A percentile compares a stretch with the other conserved stretches of the same genome.
These are phyloP conservation scores for Listronotus oregonensis DNA, from an alignment of 1,140 invertebrate species.

Conservation along the genomic window DNA sequence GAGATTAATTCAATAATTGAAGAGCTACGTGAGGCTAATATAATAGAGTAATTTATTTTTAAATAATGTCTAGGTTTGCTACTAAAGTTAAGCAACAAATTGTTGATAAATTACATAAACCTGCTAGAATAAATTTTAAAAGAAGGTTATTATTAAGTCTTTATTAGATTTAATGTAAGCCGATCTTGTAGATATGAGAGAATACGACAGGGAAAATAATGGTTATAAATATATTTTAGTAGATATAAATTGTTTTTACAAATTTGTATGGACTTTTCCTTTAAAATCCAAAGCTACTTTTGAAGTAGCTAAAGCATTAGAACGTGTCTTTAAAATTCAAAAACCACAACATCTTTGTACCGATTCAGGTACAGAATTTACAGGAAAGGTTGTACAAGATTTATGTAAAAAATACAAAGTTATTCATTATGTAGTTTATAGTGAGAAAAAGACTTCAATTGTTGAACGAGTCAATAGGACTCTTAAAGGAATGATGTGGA, in stretches of 20 bases:
- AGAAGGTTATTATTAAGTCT: neutral
- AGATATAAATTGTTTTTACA: too few relatives aligned
- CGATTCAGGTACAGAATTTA: conserved; percentile 53
- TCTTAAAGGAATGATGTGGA: conserved; percentile 54
- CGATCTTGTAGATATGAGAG: neutral
- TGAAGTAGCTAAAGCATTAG: too few relatives aligned
- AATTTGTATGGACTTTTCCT: too few relatives aligned
- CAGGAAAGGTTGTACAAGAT: conserved; percentile 43
- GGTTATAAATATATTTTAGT: too few relatives aligned
- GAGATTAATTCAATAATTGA: neutral
- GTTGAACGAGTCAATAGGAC: conserved; percentile 57
- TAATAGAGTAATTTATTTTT: too few relatives aligned
- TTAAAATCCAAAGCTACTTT: too few relatives aligned
- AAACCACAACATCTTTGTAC: conserved; percentile 41
- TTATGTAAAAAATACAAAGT: conserved; percentile 49
- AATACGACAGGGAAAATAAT: neutral
- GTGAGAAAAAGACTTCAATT: conserved; percentile 53
- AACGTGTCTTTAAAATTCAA: neutral
- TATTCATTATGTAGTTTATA: conserved; percentile 53
- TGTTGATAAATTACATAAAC: neutral
- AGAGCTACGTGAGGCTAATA: neutral
- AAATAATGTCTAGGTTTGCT: too few relatives aligned
- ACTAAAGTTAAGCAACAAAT: too few relatives aligned
- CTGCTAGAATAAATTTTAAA: neutral
- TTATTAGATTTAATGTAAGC: conserved; percentile 3